phyloP scores from a whole-genome alignment of 37 sponge, comb jelly and placozoan genomes.

The Bolinopsis microptera region DNA sequence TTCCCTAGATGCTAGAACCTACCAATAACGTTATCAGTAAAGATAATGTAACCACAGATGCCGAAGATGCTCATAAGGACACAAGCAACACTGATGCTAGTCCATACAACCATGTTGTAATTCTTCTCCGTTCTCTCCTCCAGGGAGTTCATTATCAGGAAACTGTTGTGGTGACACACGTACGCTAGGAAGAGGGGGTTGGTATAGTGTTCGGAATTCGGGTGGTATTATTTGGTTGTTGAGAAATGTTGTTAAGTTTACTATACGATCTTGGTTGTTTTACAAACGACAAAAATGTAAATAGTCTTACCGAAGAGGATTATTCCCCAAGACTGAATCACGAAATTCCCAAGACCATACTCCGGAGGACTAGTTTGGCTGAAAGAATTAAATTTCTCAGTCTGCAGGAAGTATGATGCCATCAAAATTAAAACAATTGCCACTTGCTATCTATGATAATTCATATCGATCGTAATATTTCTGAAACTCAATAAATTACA shows the following conservation, averaged over 20 bases:
- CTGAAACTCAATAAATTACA: too few species aligned
- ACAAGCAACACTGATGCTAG: slow-evolving; percentile 71
- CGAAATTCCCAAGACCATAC: slow-evolving; percentile 33
- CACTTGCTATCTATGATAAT: too few species aligned
- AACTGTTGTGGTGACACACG: slow-evolving; percentile 92
- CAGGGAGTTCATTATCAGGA: slow-evolving; percentile 82
- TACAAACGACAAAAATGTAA: too few species aligned
- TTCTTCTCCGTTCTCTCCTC: slow-evolving; percentile 68
- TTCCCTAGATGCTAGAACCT: too few species aligned
- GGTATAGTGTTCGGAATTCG: neutral
- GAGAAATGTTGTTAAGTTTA: too few species aligned
- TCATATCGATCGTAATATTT: too few species aligned
- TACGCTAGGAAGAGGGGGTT: slow-evolving; percentile 68
- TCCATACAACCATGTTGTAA: slow-evolving; percentile 73
- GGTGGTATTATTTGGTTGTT: neutral
- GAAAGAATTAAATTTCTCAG: neutral
- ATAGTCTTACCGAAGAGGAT: slow-evolving; percentile 53
- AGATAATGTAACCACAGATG: slow-evolving; percentile 76
- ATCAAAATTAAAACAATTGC: too few species aligned
- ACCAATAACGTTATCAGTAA: slow-evolving; percentile 76
- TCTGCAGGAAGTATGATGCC: too few species aligned
- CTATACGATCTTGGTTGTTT: too few species aligned
- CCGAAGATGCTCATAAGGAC: slow-evolving; percentile 73
- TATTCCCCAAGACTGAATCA: slow-evolving; percentile 51
- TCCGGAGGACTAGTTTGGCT: slow-evolving; percentile 22